Base-by-base conservation (phyloP, 2,113 vertebrate species). In the Ploceus nigricollis region DNA sequence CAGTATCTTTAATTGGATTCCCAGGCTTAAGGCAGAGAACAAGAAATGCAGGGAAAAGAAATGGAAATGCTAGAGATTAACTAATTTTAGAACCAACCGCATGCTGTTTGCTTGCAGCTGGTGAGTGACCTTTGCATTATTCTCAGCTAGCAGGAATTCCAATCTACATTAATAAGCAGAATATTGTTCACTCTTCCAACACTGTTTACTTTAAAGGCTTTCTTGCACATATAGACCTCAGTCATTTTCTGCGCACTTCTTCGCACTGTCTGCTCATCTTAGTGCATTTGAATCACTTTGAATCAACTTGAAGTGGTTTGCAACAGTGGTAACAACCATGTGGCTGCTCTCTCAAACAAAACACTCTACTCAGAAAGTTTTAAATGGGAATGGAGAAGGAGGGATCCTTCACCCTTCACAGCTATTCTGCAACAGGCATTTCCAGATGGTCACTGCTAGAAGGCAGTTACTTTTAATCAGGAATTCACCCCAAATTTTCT, bases 41-140 rank as follows among this genome's bases (percentile, higher is more conserved):
- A 72, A 89, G 73, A 93, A 95, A 77, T 37, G 13, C 51, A 92
- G 12, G 33, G 35, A 65, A 94, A 58, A 45, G 37, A 95, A 87
- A 85, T 31, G 13, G 42, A 91, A 96, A 80, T 70, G 58, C 64
- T 83, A 90, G 39, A 77, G 63, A 90, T 66, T 47, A 72, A 89
- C 63, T 89, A 66, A 90, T 92, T 95, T 95, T 91, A 95, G 92
- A 93, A 91, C 80, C 42, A 90, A 87, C 58, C 54, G 80, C 82
- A 94, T 1, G 40, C 87, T 88, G 73, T 90, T 82, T 90, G 78
- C 70, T 83, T 94, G 82, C 85, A 95, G 42, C 58, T 93, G 56
- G 47, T 48, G 47, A 90, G 58, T 70, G 84, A 94, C 87, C 92
- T 96, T 96, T 79, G 63, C 58, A 80, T 88, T 95, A 90, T 48